Evolutionary conservation across 2,888 invertebrate species (phyloP), one percentile per base, ranked within the genome.

Genomic region (Nomada fabriciana): DNA sequence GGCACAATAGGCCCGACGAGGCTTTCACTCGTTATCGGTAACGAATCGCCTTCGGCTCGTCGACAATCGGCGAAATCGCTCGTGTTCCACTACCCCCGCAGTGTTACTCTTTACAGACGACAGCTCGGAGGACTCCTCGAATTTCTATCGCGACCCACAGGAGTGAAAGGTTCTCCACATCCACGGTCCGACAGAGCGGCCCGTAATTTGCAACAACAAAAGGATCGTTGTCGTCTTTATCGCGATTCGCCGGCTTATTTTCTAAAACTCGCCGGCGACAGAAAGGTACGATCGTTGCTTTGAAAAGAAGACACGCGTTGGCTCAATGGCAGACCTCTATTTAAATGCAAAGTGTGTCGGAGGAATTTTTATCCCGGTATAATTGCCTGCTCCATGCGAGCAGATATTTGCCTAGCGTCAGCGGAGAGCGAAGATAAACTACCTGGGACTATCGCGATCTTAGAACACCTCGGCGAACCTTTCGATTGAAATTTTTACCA

Each of bases 141-240:
- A 84, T 80, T 80, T 88, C 88, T 84, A 75, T 75, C 82, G 67
- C 67, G 15, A 74, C n/a, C 23, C 61, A 36, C 59, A 20, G 42
- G 50, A 47, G 55, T 57, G 75, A 74, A 74, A 77, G 59, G 59
- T n/a, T 47, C 69, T 43, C 52, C 13, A 15, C 20, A 23, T 3
- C 55, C 23, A 53, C 25, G 63, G 13, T 25, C 15, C n/a, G n/a
- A 57, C 57, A 53, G 65, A 61, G 79, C 88, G 86, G 88, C 84
- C 85, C 85, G 90, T 88, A 91, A 91, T 91, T 92, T 91, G 88
- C 89, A 87, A 86, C 86, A 82, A 90, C 88, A 90, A 91, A 91
- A 85, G 88, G 82, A 82, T 84, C 67, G 13, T 75, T 81, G 65
- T 15, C 73, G 70, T 50, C 63, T 81, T 47, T 74, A 59, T 70